These are phyloP conservation scores for Folsomia manolachei DNA, from an alignment of 2,888 invertebrate genomes.

Conservation along the genomic window DNA sequence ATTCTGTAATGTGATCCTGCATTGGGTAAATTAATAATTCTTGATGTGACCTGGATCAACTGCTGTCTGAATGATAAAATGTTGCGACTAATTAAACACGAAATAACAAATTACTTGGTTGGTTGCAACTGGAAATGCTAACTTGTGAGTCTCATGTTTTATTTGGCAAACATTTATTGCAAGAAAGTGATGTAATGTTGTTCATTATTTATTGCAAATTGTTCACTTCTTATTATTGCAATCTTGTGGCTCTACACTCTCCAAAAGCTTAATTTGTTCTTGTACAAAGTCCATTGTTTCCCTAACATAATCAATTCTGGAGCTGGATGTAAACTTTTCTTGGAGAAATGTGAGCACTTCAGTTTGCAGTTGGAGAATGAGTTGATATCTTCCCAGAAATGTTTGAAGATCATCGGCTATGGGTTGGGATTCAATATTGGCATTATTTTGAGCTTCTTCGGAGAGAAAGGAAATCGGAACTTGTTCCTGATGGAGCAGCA, in stretches of 20 bases:
- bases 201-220: too few relatives aligned
- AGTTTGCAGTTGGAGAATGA: conserved; percentile 16
- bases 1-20: too few relatives aligned
- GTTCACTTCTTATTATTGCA: too few relatives aligned
- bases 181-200: too few relatives aligned
- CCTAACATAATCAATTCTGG: conserved; percentile 26
- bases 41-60: too few relatives aligned
- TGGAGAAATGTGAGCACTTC: conserved; percentile 21
- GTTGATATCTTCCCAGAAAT: neutral
- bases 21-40: too few relatives aligned
- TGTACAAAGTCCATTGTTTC: conserved; percentile 18
- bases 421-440: neutral
- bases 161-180: too few relatives aligned
- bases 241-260: neutral
- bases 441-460: neutral
- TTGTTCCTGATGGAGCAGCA: conserved; percentile 14
- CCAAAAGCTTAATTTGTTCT: neutral
- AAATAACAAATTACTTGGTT: too few relatives aligned
- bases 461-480: neutral
- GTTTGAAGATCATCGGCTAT: neutral
- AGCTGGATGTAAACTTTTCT: conserved; percentile 26
- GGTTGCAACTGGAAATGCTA: too few relatives aligned
- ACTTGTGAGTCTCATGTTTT: too few relatives aligned
- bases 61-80: too few relatives aligned
- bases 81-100: too few relatives aligned